phyloP scores from a whole-genome alignment of 2,113 vertebrate species.

The Pseudonaja textilis region DNA sequence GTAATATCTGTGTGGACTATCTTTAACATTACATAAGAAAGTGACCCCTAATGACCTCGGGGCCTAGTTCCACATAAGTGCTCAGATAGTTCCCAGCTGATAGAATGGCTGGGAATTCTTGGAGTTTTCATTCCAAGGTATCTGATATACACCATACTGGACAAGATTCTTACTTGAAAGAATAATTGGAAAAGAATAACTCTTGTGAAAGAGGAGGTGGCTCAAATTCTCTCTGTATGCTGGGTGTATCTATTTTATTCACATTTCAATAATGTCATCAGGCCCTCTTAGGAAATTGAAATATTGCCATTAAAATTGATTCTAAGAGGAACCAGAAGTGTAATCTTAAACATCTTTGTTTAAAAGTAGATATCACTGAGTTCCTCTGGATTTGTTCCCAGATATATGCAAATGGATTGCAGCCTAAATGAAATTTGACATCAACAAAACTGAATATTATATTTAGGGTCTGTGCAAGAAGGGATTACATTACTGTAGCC shows the following conservation, averaged over 20 bases:
- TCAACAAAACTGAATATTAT: background rate
- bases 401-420: background rate
- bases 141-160: background rate
- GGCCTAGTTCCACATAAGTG: background rate
- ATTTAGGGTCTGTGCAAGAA: background rate
- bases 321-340: background rate
- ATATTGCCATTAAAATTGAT: background rate
- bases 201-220: background rate
- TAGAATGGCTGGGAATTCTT: background rate
- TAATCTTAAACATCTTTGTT: background rate
- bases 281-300: background rate
- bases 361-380: background rate
- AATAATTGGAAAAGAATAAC: background rate
- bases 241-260: background rate
- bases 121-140: background rate
- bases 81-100: background rate
- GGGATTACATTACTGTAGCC: background rate
- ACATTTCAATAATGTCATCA: background rate
- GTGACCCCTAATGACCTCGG: background rate
- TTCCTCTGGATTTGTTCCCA: background rate
- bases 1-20: background rate
- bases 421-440: background rate
- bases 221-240: background rate
- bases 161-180: background rate
- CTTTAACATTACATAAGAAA: background rate